Evolutionary conservation across 35 echinoderm and acorn worm genomes (phyloP).

Genomic region (Strongylocentrotus purpuratus): DNA sequence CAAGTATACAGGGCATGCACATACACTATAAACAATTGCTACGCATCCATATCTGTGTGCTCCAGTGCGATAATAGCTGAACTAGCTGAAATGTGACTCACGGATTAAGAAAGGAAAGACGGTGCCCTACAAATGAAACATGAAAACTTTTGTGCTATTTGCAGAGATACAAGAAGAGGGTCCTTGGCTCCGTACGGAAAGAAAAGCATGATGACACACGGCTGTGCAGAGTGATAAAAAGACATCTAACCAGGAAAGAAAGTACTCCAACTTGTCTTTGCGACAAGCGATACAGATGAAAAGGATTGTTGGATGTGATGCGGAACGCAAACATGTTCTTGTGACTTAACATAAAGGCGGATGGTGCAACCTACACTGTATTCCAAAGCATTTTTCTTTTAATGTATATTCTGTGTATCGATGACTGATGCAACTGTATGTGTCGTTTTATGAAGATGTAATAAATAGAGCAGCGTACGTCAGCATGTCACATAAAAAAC

Average conservation of each 20-base stretch:
- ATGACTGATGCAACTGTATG: neutral
- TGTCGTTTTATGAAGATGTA: neutral
- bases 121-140: neutral
- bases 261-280: neutral
- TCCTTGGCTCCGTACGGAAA: neutral
- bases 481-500: neutral
- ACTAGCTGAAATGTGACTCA: neutral
- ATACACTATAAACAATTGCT: neutral
- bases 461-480: slow-evolving; percentile 8
- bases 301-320: neutral
- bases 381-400: slow-evolving; percentile 30
- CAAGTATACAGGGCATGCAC: neutral
- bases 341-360: neutral
- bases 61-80: neutral
- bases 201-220: neutral
- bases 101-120: neutral
- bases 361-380: slow-evolving; percentile 50
- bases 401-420: slow-evolving; percentile 45
- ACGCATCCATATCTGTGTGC: neutral
- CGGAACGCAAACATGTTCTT: neutral
- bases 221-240: neutral
- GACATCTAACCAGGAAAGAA: neutral
- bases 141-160: neutral
- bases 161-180: neutral
- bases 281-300: neutral